Conservation (phyloP, 35 echinoderm and acorn worm species). For the Chiridota heheva region DNA sequence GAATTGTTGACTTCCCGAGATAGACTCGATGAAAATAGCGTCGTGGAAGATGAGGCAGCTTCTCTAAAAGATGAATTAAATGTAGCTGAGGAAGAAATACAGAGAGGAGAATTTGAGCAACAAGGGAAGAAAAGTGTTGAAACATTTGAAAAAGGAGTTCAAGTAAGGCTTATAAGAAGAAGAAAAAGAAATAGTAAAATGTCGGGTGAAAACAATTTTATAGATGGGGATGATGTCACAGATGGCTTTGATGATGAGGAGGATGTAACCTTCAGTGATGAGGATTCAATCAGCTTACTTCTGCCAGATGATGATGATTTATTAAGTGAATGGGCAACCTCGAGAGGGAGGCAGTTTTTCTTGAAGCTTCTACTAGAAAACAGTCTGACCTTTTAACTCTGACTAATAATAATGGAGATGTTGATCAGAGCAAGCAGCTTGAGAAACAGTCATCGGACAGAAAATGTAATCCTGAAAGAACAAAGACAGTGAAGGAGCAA, state of each 20-base stretch:
- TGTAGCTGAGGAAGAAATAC: neutral
- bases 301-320: constrained; percentile 24
- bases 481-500: neutral
- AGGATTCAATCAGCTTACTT: constrained; percentile 30
- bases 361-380: too few relatives aligned
- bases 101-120: neutral
- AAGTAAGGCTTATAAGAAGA: neutral
- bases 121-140: neutral
- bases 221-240: neutral
- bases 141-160: constrained; percentile 20
- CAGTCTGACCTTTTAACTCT: too few relatives aligned
- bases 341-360: too few relatives aligned
- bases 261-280: constrained; percentile 22
- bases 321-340: too few relatives aligned
- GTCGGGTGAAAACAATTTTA: neutral
- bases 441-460: neutral
- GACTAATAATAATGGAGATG: neutral
- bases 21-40: too few relatives aligned
- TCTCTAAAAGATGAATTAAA: neutral
- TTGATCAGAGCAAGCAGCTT: neutral
- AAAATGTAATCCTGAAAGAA: neutral
- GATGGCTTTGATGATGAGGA: neutral
- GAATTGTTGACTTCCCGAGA: constrained; percentile 18
- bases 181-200: neutral
- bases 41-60: neutral